Evolutionary conservation across 2,113 vertebrate genomes (phyloP).

Genomic region (Cichladusa arquata): DNA sequence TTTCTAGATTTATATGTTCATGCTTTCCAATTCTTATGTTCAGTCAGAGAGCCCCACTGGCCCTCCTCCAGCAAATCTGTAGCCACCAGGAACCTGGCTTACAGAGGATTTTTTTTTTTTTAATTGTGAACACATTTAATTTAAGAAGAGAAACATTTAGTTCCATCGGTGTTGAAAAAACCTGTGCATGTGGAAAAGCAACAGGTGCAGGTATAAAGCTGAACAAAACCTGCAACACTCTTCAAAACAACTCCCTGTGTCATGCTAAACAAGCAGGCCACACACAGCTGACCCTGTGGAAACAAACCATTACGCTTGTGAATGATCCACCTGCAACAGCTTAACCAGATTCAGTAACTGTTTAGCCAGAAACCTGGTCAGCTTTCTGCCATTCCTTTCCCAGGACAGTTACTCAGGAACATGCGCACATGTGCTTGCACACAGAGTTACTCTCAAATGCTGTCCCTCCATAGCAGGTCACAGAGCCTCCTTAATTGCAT

Average conservation of each 20-base stretch:
- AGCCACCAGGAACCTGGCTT: background rate
- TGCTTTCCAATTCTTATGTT: background rate
- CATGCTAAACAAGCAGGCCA: background rate
- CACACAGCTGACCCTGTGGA: background rate
- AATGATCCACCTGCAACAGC: background rate
- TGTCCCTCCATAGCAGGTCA: background rate
- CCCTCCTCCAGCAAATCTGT: background rate
- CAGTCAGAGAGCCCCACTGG: background rate
- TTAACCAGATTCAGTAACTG: background rate
- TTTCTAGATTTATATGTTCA: background rate
- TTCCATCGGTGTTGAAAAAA: background rate
- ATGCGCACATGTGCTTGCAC: fast-evolving
- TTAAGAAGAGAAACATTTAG: background rate
- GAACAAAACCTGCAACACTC: background rate
- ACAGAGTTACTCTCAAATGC: background rate
- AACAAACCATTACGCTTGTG: background rate
- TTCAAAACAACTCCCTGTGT: background rate
- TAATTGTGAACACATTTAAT: background rate
- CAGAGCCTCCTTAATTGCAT: background rate
- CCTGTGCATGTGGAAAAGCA: background rate
- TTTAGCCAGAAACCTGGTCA: background rate
- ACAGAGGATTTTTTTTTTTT: fast-evolving
- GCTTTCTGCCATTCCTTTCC: background rate
- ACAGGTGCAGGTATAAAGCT: background rate
- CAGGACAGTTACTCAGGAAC: fast-evolving